Evolutionary conservation across 2,797 vertebrate genomes (phyloP).

Genomic region (Carapus acus): DNA sequence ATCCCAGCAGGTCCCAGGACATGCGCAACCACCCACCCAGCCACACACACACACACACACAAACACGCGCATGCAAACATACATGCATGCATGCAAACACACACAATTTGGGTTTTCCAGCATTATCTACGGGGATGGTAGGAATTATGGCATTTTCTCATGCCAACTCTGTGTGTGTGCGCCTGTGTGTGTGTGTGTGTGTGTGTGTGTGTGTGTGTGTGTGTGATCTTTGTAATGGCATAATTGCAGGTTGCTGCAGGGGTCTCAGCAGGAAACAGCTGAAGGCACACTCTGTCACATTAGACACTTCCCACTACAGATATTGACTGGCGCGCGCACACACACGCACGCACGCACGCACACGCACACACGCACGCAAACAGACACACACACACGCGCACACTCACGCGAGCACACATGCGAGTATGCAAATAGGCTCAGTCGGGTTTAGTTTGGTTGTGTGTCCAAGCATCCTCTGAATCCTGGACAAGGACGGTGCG

Average conservation of each 20-base stretch:
- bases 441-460: slow-evolving; percentile 40
- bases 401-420: slow-evolving; percentile 9
- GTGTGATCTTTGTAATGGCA: slow-evolving; percentile 20
- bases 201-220: slow-evolving; percentile 1
- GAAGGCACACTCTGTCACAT: slow-evolving; percentile 31
- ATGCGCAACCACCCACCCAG: not conserved
- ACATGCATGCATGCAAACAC: slow-evolving; percentile 6
- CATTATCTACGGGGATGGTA: too few species aligned
- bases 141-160: slow-evolving; percentile 4
- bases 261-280: slow-evolving; percentile 25
- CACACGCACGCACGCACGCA: slow-evolving; percentile 1
- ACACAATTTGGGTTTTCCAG: not conserved
- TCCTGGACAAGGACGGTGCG: slow-evolving; percentile 54
- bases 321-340: slow-evolving; percentile 2
- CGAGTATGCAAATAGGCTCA: slow-evolving; percentile 29
- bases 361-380: slow-evolving; percentile 7
- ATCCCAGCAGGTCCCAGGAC: slow-evolving; percentile 46
- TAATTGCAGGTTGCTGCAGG: slow-evolving; percentile 46
- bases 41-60: slow-evolving; percentile 18
- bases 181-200: slow-evolving; percentile 2
- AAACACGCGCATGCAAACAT: slow-evolving; percentile 7
- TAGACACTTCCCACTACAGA: slow-evolving; percentile 20
- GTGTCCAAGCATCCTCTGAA: slow-evolving; percentile 57
- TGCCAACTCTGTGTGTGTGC: not conserved
- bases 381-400: not conserved